Base-by-base conservation (phyloP, 2,888 invertebrate species). In the Fragum whitleyi region DNA sequence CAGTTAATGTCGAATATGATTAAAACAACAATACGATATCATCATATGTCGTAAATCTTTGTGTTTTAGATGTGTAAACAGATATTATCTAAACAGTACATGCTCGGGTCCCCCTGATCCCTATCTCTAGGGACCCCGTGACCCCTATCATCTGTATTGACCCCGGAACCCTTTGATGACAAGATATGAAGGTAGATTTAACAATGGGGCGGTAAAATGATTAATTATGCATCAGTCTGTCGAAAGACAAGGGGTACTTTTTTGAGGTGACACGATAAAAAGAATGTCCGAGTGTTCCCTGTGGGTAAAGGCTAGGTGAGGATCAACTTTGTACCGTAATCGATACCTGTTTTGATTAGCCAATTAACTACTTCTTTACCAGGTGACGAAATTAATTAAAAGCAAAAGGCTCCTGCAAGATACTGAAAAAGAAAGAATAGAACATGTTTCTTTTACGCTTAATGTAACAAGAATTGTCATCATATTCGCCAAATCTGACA, bases 201-300 rank as follows among this genome's bases (percentile, higher is more conserved):
- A 77, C 77, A 73, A 77, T 51, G 59, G 61, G 74, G 71, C 39
- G 81, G 74, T 81, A 77, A 74, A 47, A 77, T 77, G 81, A 81
- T 77, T 70, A 81, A 81, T 81, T 70, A 77, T 65, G 28, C 59
- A 77, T 74, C 42, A 72, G 28, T 42, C 65, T 65, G 65, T 65
- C 9, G 42, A 65, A 21, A 23, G 65, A 42, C 42, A 65, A 26
- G 39, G 47, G 36, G n/a, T 16, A 65, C 65, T 39, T 2, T 42
- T 65, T 65, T 21, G 21, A 19, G 26, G 23, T 65, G 42, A 65
- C 65, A 42, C n/a, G 65, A 42, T 65, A 42, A 65, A 28, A 65
- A 21, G 65, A 32, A 65, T 11, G 14, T 23, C 21, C 2, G n/a
- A 47, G 14, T 47, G 2, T 3, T 9, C 47, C 47, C 47, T 16